These are phyloP conservation scores for Hepsetus odoe DNA, from an alignment of 2,113 vertebrate species.

Conservation along the genomic window DNA sequence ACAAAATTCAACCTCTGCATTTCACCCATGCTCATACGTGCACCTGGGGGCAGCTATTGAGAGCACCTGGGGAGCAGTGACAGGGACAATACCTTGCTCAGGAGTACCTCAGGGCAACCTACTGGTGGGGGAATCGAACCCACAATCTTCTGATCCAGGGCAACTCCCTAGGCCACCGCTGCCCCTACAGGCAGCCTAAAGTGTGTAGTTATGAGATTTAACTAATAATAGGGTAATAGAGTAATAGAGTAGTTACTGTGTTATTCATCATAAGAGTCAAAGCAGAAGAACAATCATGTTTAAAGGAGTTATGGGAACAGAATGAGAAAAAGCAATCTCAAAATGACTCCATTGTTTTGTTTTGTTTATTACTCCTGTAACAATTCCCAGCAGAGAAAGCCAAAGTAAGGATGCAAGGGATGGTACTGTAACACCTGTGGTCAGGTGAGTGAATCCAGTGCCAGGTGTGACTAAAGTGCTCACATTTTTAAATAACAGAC, in stretches of 20 bases:
- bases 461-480: slow-evolving; percentile 29
- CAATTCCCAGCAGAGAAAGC: background rate
- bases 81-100: too few species aligned
- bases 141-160: too few species aligned
- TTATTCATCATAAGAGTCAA: background rate
- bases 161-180: too few species aligned
- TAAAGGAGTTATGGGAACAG: background rate
- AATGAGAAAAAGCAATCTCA: slow-evolving; percentile 66
- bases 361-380: background rate
- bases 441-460: slow-evolving; percentile 63
- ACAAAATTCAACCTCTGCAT: too few species aligned
- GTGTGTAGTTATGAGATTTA: too few species aligned
- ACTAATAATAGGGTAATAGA: too few species aligned
- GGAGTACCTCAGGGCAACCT: too few species aligned
- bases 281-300: background rate
- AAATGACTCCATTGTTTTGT: slow-evolving; percentile 41
- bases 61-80: too few species aligned
- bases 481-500: slow-evolving; percentile 44
- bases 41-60: too few species aligned
- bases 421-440: slow-evolving; percentile 59
- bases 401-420: slow-evolving; percentile 36
- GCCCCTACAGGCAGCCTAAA: too few species aligned
- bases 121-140: too few species aligned
- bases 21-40: too few species aligned
- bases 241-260: background rate